phyloP scores from a whole-genome alignment of 53 echinoderm and acorn worm genomes.

The Paracentrotus lividus region DNA sequence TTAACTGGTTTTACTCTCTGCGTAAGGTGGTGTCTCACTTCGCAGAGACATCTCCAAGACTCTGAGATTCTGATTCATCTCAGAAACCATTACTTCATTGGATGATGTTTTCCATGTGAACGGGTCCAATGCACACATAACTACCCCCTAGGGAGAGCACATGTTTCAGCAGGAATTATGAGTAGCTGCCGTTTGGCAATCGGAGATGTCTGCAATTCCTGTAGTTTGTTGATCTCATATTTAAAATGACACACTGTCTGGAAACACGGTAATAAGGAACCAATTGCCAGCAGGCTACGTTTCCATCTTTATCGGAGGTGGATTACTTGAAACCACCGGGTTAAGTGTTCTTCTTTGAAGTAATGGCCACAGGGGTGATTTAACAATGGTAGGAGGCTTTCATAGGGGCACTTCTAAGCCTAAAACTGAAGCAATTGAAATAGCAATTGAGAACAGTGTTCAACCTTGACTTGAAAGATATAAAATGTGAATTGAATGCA shows the following conservation, averaged over 20 bases:
- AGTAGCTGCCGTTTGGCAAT: conserved; percentile 38
- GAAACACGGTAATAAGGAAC: conserved; percentile 37
- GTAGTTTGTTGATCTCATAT: conserved; percentile 56
- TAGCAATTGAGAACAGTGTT: not conserved
- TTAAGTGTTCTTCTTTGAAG: conserved; percentile 46
- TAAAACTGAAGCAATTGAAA: not conserved
- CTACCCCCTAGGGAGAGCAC: conserved; percentile 43
- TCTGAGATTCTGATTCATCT: too few relatives aligned
- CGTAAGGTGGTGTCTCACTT: too few relatives aligned
- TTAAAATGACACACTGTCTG: conserved; percentile 57
- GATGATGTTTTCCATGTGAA: conserved; percentile 1
- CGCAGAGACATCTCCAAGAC: too few relatives aligned
- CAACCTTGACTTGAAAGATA: not conserved
- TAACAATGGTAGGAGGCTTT: conserved; percentile 18
- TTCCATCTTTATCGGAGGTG: not conserved
- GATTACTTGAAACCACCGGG: conserved; percentile 47
- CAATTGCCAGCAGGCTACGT: conserved; percentile 40
- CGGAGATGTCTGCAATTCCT: conserved; percentile 39
- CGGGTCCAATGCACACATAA: conserved; percentile 18
- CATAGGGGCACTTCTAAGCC: not conserved
- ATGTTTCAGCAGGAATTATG: conserved; percentile 52
- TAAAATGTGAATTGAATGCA: too few relatives aligned
- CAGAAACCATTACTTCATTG: not conserved
- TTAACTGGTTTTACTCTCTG: too few relatives aligned
- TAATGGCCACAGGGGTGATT: conserved; percentile 41